Evolutionary conservation across 2,888 invertebrate species (phyloP), one percentile per base, ranked within the genome.

Genomic region (Dioctria linearis): DNA sequence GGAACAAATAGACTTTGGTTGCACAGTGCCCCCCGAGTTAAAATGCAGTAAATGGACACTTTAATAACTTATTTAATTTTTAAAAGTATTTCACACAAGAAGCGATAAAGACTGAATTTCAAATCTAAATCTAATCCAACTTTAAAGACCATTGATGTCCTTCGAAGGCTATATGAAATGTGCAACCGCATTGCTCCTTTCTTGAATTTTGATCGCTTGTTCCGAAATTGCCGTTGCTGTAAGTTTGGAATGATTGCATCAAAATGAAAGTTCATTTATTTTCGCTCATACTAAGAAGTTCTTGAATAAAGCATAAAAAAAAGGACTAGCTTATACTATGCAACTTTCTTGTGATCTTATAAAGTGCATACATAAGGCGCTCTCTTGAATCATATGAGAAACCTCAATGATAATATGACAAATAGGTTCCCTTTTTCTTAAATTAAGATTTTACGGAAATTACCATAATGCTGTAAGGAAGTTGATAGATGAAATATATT

Each of bases 201-300:
- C 40, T 43, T 59, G 25, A 75, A 75, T 39, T 59, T 75, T 59
- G 54, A 71, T 51, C 71, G 61, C 75, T 75, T 75, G 75, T 61
- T 75, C 75, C 42, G 57, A 40, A 59, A 13, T 75, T 75, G 75
- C 39, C 25, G 13, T 8, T 11, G 25, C 3, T 25, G 59, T 59
- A 75, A 75, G 37, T 59, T 75, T 57, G 61, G 75, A 75, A 61
- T 75, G 75, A 75, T 59, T 43, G 75, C 25, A 59, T 61, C 61
- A 43, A 75, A 59, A 42, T n/a, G 11, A 11, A n/a, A 42, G 37
- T 25, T 40, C 42, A 75, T 61, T 59, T 75, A 61, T 75, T 59
- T 59, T 5, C 11, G 49, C 25, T 25, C 25, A 25, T 25, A 25
- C 25, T 25, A 25, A 25, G 25, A 25, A 25, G 25, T 25, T 25